These are phyloP conservation scores for Nomada fabriciana DNA, from an alignment of 2,888 invertebrate genomes.

Conservation along the genomic window DNA sequence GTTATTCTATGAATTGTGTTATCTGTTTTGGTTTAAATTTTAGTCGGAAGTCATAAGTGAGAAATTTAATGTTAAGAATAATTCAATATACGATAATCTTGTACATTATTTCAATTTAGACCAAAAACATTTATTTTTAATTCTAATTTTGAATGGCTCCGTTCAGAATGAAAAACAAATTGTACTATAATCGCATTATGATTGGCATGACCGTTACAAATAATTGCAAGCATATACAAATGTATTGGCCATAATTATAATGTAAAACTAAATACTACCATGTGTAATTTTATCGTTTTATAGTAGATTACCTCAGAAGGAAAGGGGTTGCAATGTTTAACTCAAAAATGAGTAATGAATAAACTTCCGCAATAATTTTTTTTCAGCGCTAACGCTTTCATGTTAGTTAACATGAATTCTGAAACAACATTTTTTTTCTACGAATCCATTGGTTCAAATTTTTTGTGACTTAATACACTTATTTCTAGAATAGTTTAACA, in stretches of 20 bases:
- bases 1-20: neutral
- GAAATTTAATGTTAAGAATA: neutral
- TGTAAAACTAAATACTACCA: conserved; percentile 24
- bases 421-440: neutral
- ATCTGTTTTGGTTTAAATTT: neutral
- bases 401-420: neutral
- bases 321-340: conserved; percentile 43
- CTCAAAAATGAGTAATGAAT: neutral
- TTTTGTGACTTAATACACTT: neutral
- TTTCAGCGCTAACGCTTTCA: neutral
- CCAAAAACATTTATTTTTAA: conserved; percentile 1
- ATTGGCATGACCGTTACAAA: conserved; percentile 22
- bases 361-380: conserved; percentile 16
- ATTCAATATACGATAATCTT: neutral
- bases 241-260: conserved; percentile 13
- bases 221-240: conserved; percentile 11
- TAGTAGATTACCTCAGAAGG: conserved; percentile 7
- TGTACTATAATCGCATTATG: neutral
- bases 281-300: conserved; percentile 33
- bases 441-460: neutral
- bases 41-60: neutral
- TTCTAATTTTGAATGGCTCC: neutral
- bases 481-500: neutral
- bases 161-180: conserved; percentile 11
- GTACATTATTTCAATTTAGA: conserved; percentile 2